Evolutionary conservation across 2,113 vertebrate genomes (phyloP).

Genomic region (Hemiprocne comata): DNA sequence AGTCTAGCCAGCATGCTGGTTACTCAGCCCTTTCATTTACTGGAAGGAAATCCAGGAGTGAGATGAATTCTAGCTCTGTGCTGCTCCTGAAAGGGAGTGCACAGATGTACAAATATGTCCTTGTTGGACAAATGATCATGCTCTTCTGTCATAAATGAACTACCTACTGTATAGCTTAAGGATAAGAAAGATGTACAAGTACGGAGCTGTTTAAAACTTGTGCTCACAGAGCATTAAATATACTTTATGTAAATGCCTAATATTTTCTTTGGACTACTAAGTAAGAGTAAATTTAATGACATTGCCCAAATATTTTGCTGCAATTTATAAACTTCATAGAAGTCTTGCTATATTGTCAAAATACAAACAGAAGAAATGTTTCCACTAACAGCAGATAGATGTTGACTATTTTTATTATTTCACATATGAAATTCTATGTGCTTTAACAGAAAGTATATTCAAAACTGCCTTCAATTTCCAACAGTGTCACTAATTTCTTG

Average conservation of each 20-base stretch:
- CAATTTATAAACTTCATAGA: slow-evolving; percentile 24
- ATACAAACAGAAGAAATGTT: slow-evolving; percentile 45
- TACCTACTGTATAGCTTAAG: slow-evolving; percentile 77
- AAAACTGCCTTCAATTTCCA: not conserved
- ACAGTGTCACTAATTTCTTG: not conserved
- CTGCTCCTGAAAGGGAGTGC: slow-evolving; percentile 78
- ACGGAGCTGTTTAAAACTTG: slow-evolving; percentile 68
- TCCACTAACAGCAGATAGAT: not conserved
- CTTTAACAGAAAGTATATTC: slow-evolving; percentile 36
- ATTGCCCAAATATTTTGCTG: slow-evolving; percentile 11
- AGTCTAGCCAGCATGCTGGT: slow-evolving; percentile 77
- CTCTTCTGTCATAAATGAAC: slow-evolving; percentile 84
- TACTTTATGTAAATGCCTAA: slow-evolving; percentile 70
- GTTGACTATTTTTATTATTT: not conserved
- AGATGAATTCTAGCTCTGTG: slow-evolving; percentile 94
- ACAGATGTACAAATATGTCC: slow-evolving; percentile 84
- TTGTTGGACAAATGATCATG: slow-evolving; percentile 83
- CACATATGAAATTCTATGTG: not conserved
- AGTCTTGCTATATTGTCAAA: slow-evolving; percentile 41
- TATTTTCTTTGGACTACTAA: slow-evolving; percentile 71
- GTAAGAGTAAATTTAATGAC: slow-evolving; percentile 53
- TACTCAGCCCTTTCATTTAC: slow-evolving; percentile 89
- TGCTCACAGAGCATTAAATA: slow-evolving; percentile 66
- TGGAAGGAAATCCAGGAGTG: slow-evolving; percentile 72
- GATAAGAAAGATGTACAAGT: slow-evolving; percentile 72